These are phyloP conservation scores for Scatophagus argus DNA, from an alignment of 2,113 vertebrate species.

Conservation along the genomic window DNA sequence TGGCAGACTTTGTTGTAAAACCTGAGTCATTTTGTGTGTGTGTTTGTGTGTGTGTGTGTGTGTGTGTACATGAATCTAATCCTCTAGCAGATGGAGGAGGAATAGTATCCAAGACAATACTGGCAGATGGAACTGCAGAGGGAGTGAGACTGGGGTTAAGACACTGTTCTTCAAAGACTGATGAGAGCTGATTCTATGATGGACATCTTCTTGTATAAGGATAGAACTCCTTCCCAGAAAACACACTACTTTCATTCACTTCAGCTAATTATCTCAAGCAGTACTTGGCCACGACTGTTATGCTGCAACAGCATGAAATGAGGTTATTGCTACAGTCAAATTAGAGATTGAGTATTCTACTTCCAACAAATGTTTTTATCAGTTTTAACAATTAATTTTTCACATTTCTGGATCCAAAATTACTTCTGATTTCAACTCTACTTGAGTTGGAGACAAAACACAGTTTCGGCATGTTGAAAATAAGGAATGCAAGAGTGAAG, in stretches of 20 bases:
- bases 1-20: slow-evolving; percentile 41
- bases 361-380: neutral
- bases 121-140: slow-evolving; percentile 62
- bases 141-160: slow-evolving; percentile 38
- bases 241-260: slow-evolving; percentile 43
- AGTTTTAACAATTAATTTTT: neutral
- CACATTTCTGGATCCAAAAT: neutral
- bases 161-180: slow-evolving; percentile 52
- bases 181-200: slow-evolving; percentile 44
- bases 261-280: slow-evolving; percentile 38
- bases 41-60: neutral
- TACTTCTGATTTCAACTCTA: neutral
- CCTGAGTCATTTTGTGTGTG: neutral
- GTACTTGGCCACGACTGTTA: slow-evolving; percentile 21
- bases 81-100: slow-evolving; percentile 79
- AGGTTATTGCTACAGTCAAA: slow-evolving; percentile 37
- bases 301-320: slow-evolving; percentile 58
- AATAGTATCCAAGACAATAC: slow-evolving; percentile 72
- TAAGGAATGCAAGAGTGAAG: neutral
- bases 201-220: slow-evolving; percentile 26
- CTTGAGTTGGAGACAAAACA: neutral
- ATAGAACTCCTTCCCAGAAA: slow-evolving; percentile 37
- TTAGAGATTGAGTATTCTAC: slow-evolving; percentile 2
- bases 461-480: neutral
- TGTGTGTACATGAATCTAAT: slow-evolving; percentile 60